Percentiles rank a stretch among this genome's conserved stretches.
Evolutionary conservation across 2,797 vertebrate genomes (phyloP).

Genomic region (Dromococcyx pavoninus): DNA sequence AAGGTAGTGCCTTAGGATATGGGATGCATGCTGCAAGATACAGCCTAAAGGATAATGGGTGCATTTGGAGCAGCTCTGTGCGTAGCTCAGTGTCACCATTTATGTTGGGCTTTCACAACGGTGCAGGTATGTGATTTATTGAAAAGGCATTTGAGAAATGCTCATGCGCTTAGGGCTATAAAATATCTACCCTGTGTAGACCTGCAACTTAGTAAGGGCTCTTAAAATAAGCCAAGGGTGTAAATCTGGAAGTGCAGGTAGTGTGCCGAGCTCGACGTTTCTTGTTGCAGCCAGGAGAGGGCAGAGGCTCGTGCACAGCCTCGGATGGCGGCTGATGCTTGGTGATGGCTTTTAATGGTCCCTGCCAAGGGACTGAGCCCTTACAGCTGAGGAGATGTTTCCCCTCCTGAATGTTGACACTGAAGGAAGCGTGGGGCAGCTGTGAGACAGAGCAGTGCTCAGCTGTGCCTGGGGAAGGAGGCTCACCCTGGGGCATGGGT

Average conservation of each 20-base stretch:
- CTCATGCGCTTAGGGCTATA: not conserved
- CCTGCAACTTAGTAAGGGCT: not conserved
- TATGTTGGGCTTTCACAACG: not conserved
- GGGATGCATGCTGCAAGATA: not conserved
- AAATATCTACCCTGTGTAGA: rapidly evolving
- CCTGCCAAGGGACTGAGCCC: not conserved
- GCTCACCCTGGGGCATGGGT: not conserved
- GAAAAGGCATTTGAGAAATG: not conserved
- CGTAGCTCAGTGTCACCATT: not conserved
- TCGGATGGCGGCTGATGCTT: not conserved
- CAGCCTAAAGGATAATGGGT: not conserved
- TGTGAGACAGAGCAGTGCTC: not conserved
- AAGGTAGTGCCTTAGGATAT: not conserved
- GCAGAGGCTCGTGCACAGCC: not conserved
- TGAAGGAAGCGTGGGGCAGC: not conserved
- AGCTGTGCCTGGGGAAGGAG: not conserved
- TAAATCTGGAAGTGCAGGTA: no score
- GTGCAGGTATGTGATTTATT: rapidly evolving
- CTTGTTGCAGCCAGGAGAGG: slow-evolving; percentile 41
- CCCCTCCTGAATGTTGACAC: rapidly evolving
- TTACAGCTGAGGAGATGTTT: not conserved
- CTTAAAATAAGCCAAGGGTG: no score
- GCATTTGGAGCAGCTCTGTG: not conserved
- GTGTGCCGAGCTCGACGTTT: not conserved
- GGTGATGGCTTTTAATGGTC: not conserved